Conservation (phyloP, 2,888 invertebrate species). For the Lordiphosa fenestrarum region DNA sequence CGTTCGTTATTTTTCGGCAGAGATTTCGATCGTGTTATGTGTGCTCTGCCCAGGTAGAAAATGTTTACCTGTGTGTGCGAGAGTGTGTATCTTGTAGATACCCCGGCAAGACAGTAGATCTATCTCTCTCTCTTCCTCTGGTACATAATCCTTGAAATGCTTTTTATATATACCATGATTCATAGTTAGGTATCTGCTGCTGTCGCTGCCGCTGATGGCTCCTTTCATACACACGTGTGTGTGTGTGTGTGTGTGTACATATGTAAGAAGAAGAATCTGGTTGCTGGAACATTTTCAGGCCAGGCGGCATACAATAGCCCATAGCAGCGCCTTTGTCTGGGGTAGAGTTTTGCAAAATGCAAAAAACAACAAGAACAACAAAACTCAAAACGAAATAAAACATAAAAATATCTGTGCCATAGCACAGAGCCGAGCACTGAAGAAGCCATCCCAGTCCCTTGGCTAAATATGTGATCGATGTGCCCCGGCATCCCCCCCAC, state of each 20-base stretch:
- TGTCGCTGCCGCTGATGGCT: constrained; percentile 9
- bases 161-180: constrained; percentile 44
- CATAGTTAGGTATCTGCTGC: constrained; percentile 47
- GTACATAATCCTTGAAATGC: constrained; percentile 14
- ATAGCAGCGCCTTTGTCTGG: constrained; percentile 3
- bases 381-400: background rate
- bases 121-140: constrained; percentile 3
- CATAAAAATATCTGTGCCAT: constrained; percentile 50
- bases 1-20: constrained; percentile 44
- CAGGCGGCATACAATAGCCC: constrained; percentile 1
- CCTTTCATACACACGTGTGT: constrained; percentile 19
- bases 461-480: constrained; percentile 38
- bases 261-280: constrained; percentile 8
- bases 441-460: background rate
- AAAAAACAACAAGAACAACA: constrained; percentile 1
- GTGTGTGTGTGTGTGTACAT: constrained; percentile 10
- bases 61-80: constrained; percentile 58
- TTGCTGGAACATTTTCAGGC: constrained; percentile 6
- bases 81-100: constrained; percentile 59
- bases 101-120: constrained; percentile 53
- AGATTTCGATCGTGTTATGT: constrained; percentile 61
- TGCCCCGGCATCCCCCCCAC: constrained; percentile 4
- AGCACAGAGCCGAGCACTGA: constrained; percentile 29
- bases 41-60: constrained; percentile 66
- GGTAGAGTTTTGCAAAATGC: background rate